Conservation (phyloP, 2,797 vertebrate species). For the Crenichthys baileyi region DNA sequence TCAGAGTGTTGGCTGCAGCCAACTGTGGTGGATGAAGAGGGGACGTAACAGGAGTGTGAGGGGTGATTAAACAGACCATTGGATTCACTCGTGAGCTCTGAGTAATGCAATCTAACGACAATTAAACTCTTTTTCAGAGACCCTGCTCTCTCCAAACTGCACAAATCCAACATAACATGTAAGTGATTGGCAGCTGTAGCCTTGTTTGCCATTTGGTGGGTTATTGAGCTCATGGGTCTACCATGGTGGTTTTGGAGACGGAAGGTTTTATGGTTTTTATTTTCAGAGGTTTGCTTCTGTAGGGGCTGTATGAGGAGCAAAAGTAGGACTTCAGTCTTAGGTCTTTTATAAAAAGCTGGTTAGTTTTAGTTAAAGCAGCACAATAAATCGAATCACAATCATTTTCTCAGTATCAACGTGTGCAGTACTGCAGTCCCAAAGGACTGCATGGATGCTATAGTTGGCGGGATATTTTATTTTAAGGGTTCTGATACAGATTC, state of each 20-base stretch:
- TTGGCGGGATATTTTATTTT: not conserved
- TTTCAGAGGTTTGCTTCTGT: not conserved
- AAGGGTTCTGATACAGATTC: too few relatives aligned
- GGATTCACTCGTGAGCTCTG: conserved; percentile 5
- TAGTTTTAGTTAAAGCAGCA: not conserved
- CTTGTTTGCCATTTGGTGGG: conserved; percentile 30
- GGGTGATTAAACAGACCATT: conserved; percentile 34
- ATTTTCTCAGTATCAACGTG: not conserved
- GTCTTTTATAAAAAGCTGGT: not conserved
- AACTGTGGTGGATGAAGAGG: conserved; percentile 51
- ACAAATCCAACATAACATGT: conserved; percentile 41
- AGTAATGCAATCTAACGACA: conserved; percentile 33
- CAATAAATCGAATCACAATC: not conserved
- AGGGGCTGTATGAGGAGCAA: not conserved
- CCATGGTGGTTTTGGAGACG: not conserved
- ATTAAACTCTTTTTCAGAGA: conserved; percentile 32
- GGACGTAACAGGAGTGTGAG: conserved; percentile 16
- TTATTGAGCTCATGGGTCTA: conserved; percentile 52
- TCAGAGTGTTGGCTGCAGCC: conserved; percentile 39
- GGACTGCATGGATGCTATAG: not conserved
- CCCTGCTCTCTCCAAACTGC: conserved; percentile 24
- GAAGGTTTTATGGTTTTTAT: conserved; percentile 23
- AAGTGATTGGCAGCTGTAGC: conserved; percentile 57
- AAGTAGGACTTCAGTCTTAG: not conserved
- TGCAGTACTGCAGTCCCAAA: not conserved